Evolutionary conservation across 2,888 invertebrate genomes (phyloP), one percentile per base, ranked within the genome.

Genomic region (Xylocampa areola): DNA sequence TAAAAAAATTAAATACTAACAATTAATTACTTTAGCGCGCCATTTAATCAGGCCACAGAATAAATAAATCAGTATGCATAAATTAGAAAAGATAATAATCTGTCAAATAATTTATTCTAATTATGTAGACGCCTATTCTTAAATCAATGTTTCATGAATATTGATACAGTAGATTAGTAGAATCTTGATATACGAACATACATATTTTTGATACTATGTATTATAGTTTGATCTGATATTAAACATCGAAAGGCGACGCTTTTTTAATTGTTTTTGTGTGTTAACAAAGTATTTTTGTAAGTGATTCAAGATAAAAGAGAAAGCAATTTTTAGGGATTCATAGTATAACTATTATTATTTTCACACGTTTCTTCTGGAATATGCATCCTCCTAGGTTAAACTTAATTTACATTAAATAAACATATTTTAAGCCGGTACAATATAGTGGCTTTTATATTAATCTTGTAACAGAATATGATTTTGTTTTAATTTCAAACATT

Each of bases 201-300:
- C 29, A 44, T 54, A 23, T 33, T 25, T 7, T 30, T 29, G 48
- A 52, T 39, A 32, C 19, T 39, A 41, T n/a, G n/a, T n/a, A n/a
- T 35, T 68, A 53, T 41, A 37, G 35, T 25, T 17, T 40, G 41
- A 58, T 52, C 43, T 16, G 48, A 55, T 51, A 29, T n/a, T 55
- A 14, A 61, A 68, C 52, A 48, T 23, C n/a, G 35, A 32, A 32
- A 44, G n/a, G 47, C 59, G 57, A 60, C 51, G 58, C 58, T 68
- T 68, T 72, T 63, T 43, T 48, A 73, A 74, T 74, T 55, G 50
- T 68, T 71, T 30, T n/a, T 30, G 54, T 37, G 10, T 65, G 57
- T 67, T 36, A 62, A 71, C 51, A 51, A 44, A 50, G 44, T 39
- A 37, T 71, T 65, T 52, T 60, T 30, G 29, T 4, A 10, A n/a